A percentile compares a stretch with the other conserved stretches of the same genome.
phyloP scores from a whole-genome alignment of 1,140 invertebrate genomes.

The Alviniconcha marisindica region DNA sequence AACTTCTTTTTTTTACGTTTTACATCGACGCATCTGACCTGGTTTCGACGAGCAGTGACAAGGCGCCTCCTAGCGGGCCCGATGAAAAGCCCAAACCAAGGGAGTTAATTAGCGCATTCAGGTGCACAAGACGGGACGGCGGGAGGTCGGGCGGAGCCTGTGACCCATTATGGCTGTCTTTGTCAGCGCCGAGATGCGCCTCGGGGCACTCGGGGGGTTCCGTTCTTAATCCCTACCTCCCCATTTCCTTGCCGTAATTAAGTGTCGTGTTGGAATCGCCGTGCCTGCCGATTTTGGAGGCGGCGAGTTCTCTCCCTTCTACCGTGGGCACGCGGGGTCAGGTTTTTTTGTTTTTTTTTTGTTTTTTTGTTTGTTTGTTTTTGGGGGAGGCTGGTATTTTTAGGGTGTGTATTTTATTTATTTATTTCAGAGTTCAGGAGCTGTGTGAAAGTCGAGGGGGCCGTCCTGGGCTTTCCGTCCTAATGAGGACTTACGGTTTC shows the following conservation, averaged over 20 bases:
- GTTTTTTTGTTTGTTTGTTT: too few relatives aligned
- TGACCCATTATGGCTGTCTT: background rate
- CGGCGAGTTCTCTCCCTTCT: too few relatives aligned
- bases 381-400: too few relatives aligned
- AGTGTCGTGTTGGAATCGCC: too few relatives aligned
- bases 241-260: background rate
- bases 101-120: slow-evolving; percentile 22
- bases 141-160: background rate
- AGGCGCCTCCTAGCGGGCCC: background rate
- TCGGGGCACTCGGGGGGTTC: background rate
- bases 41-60: slow-evolving; percentile 10
- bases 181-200: background rate
- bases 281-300: too few relatives aligned
- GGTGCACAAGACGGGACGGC: slow-evolving; percentile 6
- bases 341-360: too few relatives aligned
- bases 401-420: too few relatives aligned
- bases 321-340: too few relatives aligned
- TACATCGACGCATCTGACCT: background rate
- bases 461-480: too few relatives aligned
- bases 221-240: background rate
- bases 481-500: too few relatives aligned
- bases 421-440: too few relatives aligned
- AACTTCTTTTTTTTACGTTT: background rate
- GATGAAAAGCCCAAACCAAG: slow-evolving; percentile 3
- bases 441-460: too few relatives aligned